Evolutionary conservation across 2,888 invertebrate species (phyloP).

Genomic region (Luperina nickerlii): DNA sequence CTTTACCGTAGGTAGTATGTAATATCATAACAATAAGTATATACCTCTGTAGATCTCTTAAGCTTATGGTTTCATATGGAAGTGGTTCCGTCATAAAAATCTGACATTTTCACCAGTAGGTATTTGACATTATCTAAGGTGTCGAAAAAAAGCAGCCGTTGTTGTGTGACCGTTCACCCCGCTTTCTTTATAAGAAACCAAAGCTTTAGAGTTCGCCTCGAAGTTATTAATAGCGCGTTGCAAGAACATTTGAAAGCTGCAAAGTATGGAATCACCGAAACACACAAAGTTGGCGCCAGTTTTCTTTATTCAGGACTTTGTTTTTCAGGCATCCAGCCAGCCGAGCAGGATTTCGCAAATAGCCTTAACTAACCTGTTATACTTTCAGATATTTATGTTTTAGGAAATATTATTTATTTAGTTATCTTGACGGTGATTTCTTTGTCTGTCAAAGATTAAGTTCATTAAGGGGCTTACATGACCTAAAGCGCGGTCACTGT

Average conservation of each 20-base stretch:
- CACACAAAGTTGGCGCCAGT: not conserved
- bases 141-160: not conserved
- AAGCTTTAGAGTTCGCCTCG: not conserved
- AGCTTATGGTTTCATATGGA: not conserved
- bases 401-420: not conserved
- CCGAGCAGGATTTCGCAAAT: not conserved
- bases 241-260: not conserved
- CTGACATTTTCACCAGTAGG: no score
- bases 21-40: no score
- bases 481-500: no score
- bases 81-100: not conserved
- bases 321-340: not conserved
- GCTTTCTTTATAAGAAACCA: not conserved
- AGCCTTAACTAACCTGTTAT: not conserved
- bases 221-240: not conserved
- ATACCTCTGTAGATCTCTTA: no score
- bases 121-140: not conserved
- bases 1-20: not conserved
- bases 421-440: not conserved
- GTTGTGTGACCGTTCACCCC: not conserved
- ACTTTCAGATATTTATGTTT: not conserved
- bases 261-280: not conserved
- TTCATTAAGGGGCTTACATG: no score
- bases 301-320: not conserved
- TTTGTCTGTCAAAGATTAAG: not conserved